Conservation (phyloP, 2,888 invertebrate genomes). For the Agrotis exclamationis region DNA sequence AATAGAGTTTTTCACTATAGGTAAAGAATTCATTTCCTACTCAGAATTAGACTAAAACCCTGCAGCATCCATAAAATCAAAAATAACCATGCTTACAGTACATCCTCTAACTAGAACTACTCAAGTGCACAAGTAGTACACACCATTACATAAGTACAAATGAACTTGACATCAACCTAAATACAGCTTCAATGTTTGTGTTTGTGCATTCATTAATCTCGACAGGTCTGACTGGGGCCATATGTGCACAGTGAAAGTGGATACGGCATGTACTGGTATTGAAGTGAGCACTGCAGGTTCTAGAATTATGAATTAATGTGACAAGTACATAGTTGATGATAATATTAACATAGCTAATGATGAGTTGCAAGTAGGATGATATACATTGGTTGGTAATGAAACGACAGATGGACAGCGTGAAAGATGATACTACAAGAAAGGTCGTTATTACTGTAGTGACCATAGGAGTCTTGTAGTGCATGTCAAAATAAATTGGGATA, state of each 20-base stretch:
- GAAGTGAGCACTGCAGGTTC: conserved; percentile 13
- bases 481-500: too few species aligned
- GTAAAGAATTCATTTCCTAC: too few species aligned
- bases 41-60: too few species aligned
- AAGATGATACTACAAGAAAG: too few species aligned
- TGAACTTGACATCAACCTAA: conserved; percentile 88
- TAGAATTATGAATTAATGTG: not conserved
- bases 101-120: conserved; percentile 1
- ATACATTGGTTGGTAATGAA: too few species aligned
- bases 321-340: too few species aligned
- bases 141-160: conserved; percentile 63
- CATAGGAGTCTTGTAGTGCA: too few species aligned
- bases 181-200: conserved; percentile 71
- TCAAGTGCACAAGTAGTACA: conserved; percentile 8
- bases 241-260: conserved; percentile 73
- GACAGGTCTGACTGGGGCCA: conserved; percentile 62
- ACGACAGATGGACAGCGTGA: too few species aligned
- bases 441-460: too few species aligned
- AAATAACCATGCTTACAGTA: conserved; percentile 3
- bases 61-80: not conserved
- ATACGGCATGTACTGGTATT: conserved; percentile 68
- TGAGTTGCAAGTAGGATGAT: too few species aligned
- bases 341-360: not conserved
- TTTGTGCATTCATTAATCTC: conserved; percentile 77
- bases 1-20: not conserved